Percentiles rank a stretch among this genome's conserved stretches.
phyloP scores from a whole-genome alignment of 2,113 vertebrate species.

The Meleagris gallopavo region DNA sequence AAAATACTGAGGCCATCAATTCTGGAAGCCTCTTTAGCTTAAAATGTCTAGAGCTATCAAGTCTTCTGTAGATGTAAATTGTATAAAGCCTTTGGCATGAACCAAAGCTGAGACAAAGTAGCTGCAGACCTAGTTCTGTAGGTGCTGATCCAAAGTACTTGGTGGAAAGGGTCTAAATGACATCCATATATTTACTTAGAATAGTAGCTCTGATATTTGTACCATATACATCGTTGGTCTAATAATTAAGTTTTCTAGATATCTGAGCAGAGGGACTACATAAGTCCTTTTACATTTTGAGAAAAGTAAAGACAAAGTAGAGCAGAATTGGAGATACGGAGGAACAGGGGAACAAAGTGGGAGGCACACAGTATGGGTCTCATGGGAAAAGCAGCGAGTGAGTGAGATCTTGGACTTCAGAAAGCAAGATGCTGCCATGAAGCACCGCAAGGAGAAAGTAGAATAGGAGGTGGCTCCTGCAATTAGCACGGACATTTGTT shows the following conservation, averaged over 20 bases:
- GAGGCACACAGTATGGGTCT: neutral
- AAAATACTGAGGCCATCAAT: neutral
- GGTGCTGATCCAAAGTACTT: neutral
- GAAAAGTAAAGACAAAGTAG: rapidly evolving
- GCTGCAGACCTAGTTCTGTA: neutral
- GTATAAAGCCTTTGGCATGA: neutral
- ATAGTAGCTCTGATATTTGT: neutral
- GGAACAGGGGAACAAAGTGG: neutral
- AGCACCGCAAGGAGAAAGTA: neutral
- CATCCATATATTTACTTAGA: rapidly evolving
- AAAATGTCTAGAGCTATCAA: neutral
- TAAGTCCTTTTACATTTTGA: neutral
- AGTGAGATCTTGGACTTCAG: neutral
- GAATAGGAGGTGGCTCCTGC: neutral
- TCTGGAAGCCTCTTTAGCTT: neutral
- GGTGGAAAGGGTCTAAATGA: neutral
- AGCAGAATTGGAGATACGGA: neutral
- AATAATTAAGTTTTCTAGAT: neutral
- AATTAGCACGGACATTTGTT: neutral
- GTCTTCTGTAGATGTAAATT: neutral
- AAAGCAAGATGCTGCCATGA: neutral
- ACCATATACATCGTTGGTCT: neutral
- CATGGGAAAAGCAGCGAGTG: neutral
- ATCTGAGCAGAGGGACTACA: neutral
- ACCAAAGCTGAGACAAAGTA: neutral